Evolutionary conservation across 2,888 invertebrate genomes (phyloP), one percentile per base, ranked within the genome.

Genomic region (Cerastoderma edule): DNA sequence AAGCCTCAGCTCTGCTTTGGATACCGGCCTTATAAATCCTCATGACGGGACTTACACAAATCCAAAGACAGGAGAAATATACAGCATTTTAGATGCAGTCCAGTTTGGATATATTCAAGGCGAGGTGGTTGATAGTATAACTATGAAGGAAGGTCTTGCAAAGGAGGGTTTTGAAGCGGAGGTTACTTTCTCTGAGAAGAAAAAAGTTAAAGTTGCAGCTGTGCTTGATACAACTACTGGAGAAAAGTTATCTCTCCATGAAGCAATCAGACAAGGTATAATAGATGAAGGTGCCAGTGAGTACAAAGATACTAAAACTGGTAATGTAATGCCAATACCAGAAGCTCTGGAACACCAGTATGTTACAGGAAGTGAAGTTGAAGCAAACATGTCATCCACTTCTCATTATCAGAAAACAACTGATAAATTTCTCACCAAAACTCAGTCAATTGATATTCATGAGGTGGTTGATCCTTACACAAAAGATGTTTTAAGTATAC

Each of bases 281-380:
- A 82, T 86, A 46, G 86, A 86, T 72, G 72, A 80, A 60, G 96
- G 96, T 88, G 94, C 95, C 94, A 83, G 95, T 95, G 93, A 95
- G 96, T 85, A 95, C 95, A 90, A 96, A 95, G 91, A 94, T 69
- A 68, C 80, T 6, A 78, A 78, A 65, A 95, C 96, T 75, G 85
- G 83, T 8, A 96, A 97, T 93, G 97, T 97, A 39, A 95, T 95
- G 89, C 97, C 97, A 0, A 96, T 99, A 63, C 96, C 96, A 84
- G 97, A 99, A 93, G 98, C 98, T 4, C 96, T 99, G 85, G 95
- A 96, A 84, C 95, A 96, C 93, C 95, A 97, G 83, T 95, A 98
- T 24, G 94, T 97, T 82, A 96, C 97, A 93, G 86, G 88, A 28
- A 87, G 91, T 76, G 89, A 91, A 56, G 66, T 86, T 1, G 81